Conservation (phyloP, 2,113 vertebrate genomes). For the Salvelinus fontinalis region DNA sequence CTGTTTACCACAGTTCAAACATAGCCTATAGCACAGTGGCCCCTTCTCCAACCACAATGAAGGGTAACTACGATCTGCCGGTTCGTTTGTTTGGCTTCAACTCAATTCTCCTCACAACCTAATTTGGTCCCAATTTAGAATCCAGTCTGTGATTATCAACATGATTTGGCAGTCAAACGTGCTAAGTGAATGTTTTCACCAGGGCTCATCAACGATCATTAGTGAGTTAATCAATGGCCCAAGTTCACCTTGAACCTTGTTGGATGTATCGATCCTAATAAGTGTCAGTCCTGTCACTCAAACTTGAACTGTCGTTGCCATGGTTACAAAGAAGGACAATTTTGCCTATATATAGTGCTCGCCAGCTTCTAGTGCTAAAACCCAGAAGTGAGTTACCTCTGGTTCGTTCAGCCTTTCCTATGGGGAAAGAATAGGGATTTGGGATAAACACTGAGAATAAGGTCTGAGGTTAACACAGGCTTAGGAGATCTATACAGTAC, state of each 20-base stretch:
- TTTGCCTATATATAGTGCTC: constrained; percentile 22
- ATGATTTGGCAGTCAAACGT: constrained; percentile 50
- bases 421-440: no score
- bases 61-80: neutral
- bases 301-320: constrained; percentile 25
- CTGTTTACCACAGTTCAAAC: constrained; percentile 34
- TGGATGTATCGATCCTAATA: constrained; percentile 48
- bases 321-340: constrained; percentile 32
- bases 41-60: constrained; percentile 20
- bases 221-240: constrained; percentile 55
- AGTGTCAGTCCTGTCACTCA: constrained; percentile 38
- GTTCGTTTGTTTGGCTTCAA: constrained; percentile 40
- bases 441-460: no score
- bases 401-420: no score
- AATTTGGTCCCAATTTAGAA: constrained; percentile 47
- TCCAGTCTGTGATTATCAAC: constrained; percentile 56
- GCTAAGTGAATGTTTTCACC: constrained; percentile 51
- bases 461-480: no score
- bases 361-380: neutral
- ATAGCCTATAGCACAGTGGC: constrained; percentile 29
- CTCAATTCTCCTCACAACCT: constrained; percentile 17
- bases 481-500: no score
- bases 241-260: constrained; percentile 61
- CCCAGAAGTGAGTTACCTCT: no score
- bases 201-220: constrained; percentile 58